Base-by-base conservation (phyloP, 2,888 invertebrate genomes). In the Phymatocera aterrima region DNA sequence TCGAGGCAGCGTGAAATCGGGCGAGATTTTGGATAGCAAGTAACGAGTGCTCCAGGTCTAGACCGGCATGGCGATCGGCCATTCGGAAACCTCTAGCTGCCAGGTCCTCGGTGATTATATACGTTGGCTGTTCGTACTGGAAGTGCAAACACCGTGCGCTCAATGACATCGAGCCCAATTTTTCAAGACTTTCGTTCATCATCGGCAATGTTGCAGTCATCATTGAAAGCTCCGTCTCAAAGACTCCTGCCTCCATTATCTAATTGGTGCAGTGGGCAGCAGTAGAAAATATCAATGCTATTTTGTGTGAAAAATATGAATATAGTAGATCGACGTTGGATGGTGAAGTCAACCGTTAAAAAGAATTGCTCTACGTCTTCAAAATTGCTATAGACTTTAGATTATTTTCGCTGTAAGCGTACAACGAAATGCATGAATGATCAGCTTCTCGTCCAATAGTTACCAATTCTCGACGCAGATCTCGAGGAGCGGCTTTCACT, bases 1-100 rank as follows among this genome's bases (percentile, higher is more conserved):
- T 91, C 0, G 93, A 93, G n/a, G 91, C 91, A 10, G 93, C 93
- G 84, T 93, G 93, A 83, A 93, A 92, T 82, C 90, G 91, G 1
- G 92, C 93, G 84, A 93, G 84, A 85, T 92, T 92, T 78, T 88
- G 88, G 0, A 93, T 83, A 8, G 92, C 91, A 43, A 92, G 83
- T 57, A 91, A 83, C 79, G 91, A 91, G 84, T 93, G 93, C n/a
- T 90, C 88, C 83, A 92, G 89, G 15, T 72, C 72, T 21, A 72
- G 34, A 31, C 72, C 72, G 31, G 31, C 10, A 1, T 18, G 34
- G 51, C 48, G 72, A 8, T 48, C 31, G 28, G 72, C 72, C 72
- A 72, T 72, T 79, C 91, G 91, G 82, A 91, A 93, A 43, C 93
- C 93, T 74, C 91, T 87, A 68, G 91, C 90, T n/a, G 92, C 91